Percentiles rank a stretch among this genome's conserved stretches.
These are phyloP conservation scores for Rutilus rutilus DNA, from an alignment of 2,113 vertebrate species.

Conservation along the genomic window DNA sequence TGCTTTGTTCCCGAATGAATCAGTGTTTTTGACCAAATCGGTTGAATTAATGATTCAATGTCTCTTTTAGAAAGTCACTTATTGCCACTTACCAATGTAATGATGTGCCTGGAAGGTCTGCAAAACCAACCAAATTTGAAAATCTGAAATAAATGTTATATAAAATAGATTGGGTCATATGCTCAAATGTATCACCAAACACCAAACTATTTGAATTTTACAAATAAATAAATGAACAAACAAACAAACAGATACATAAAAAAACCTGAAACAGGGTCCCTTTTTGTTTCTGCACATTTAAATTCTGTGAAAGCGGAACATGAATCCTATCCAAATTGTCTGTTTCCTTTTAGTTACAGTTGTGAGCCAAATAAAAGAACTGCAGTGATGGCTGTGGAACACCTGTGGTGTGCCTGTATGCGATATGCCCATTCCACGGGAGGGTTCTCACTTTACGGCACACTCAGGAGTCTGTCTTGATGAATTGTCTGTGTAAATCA, in stretches of 20 bases:
- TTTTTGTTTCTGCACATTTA: neutral
- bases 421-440: constrained; percentile 12
- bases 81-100: too few species aligned
- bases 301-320: neutral
- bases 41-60: neutral
- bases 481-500: constrained; percentile 39
- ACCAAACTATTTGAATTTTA: too few species aligned
- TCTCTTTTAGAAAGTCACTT: too few species aligned
- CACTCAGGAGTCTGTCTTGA: constrained; percentile 32
- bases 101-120: neutral
- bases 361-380: constrained; percentile 21
- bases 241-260: neutral
- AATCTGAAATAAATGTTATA: neutral
- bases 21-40: neutral
- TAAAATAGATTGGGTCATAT: neutral
- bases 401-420: constrained; percentile 37
- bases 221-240: too few species aligned
- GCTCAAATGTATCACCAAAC: neutral
- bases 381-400: constrained; percentile 18
- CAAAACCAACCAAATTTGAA: neutral
- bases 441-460: constrained; percentile 35
- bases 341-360: constrained; percentile 36
- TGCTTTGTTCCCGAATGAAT: neutral
- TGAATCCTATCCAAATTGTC: constrained; percentile 9
- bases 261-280: neutral